These are phyloP conservation scores for Pelagia noctiluca DNA, from an alignment of 30 jellyfish, hydroid and myxozoan genomes.

Conservation along the genomic window DNA sequence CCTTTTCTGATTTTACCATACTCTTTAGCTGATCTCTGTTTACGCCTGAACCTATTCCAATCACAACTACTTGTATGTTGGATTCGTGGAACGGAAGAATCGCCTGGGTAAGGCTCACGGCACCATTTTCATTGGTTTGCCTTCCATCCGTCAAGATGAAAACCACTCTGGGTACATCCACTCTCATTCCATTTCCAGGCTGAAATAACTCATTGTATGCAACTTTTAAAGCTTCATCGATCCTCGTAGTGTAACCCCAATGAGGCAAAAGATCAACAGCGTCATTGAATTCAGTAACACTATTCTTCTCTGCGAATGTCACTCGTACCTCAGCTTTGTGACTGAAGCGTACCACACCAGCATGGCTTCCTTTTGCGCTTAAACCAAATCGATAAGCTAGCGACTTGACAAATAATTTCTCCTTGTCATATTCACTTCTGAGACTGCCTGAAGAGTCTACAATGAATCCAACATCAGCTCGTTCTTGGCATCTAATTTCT, in stretches of 20 bases:
- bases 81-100: constrained; percentile 34
- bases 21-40: constrained; percentile 16
- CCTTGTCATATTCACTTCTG: constrained; percentile 21
- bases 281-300: constrained; percentile 5
- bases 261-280: constrained; percentile 57
- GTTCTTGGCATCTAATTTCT: constrained; percentile 8
- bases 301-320: no score
- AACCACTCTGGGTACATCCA: constrained; percentile 47
- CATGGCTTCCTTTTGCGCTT: no score
- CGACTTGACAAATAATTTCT: no score
- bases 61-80: constrained; percentile 44
- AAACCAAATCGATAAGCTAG: no score
- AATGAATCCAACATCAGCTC: constrained; percentile 59
- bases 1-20: constrained; percentile 31
- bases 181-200: constrained; percentile 56
- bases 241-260: no score
- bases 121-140: constrained; percentile 32
- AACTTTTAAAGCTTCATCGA: no score
- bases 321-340: constrained; percentile 25
- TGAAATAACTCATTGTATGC: no score
- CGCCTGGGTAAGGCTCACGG: constrained; percentile 36
- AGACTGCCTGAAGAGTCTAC: no score
- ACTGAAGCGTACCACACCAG: constrained; percentile 33
- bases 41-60: constrained; percentile 48
- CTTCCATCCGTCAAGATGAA: constrained; percentile 57